Percentiles rank a stretch among this genome's conserved stretches.
Evolutionary conservation across 1,140 invertebrate species (phyloP).

Genomic region (Babylonia areolata): DNA sequence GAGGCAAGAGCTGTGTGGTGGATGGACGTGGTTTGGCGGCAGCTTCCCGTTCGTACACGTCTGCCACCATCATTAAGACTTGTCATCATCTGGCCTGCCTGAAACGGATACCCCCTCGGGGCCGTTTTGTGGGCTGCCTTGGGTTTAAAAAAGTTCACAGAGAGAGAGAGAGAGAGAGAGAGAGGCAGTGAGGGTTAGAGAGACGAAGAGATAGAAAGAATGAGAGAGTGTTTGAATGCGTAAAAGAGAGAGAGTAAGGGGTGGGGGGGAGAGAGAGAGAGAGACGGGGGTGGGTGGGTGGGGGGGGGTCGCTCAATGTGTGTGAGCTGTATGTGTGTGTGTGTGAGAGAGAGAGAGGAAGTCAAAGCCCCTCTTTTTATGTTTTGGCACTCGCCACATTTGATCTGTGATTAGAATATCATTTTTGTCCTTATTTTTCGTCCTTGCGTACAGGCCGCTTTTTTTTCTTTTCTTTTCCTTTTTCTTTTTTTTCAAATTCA

Average conservation of each 20-base stretch:
- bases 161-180: neutral
- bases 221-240: too few species aligned
- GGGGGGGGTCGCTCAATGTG: neutral
- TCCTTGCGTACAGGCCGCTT: too few species aligned
- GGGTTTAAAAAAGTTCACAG: neutral
- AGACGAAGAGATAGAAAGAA: too few species aligned
- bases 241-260: neutral
- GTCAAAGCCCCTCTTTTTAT: too few species aligned
- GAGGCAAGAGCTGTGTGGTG: too few species aligned
- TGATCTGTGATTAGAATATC: too few species aligned
- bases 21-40: neutral
- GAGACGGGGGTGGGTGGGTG: neutral
- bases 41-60: neutral
- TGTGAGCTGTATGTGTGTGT: neutral
- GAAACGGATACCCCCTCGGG: constrained; percentile 12
- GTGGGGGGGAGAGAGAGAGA: neutral
- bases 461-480: too few species aligned
- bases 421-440: too few species aligned
- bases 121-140: constrained; percentile 17
- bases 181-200: neutral
- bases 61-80: constrained; percentile 1
- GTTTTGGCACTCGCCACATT: too few species aligned
- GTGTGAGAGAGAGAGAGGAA: neutral
- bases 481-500: too few species aligned
- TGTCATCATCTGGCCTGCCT: constrained; percentile 16